A percentile compares a stretch with the other conserved stretches of the same genome.
phyloP scores from a whole-genome alignment of 2,113 vertebrate genomes.

The Kryptolebias marmoratus region DNA sequence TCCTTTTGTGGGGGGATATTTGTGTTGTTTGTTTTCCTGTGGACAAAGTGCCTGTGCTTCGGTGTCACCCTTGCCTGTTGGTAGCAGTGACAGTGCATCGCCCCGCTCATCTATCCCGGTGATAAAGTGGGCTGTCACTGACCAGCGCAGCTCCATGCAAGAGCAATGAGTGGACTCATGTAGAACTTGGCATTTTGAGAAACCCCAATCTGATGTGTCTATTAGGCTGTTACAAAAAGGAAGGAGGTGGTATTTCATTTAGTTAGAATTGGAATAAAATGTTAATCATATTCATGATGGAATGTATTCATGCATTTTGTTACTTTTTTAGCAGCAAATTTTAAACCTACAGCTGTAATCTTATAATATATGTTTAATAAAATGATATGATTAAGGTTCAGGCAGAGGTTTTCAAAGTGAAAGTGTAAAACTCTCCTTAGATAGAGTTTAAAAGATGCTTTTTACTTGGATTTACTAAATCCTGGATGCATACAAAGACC shows the following conservation, averaged over 20 bases:
- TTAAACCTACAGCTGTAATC: too few relatives aligned
- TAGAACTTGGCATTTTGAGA: constrained; percentile 57
- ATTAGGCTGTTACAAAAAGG: constrained; percentile 39
- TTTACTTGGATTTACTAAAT: too few relatives aligned
- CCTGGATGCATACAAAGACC: too few relatives aligned
- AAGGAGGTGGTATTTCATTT: constrained; percentile 13
- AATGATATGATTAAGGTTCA: too few relatives aligned
- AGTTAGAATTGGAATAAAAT: constrained; percentile 15
- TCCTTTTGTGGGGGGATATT: constrained; percentile 21
- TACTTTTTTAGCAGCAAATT: neutral
- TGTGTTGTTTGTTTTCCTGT: constrained; percentile 7
- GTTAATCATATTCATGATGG: neutral
- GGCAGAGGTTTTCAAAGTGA: too few relatives aligned
- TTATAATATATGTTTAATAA: too few relatives aligned
- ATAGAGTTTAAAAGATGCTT: too few relatives aligned
- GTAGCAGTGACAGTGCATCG: constrained; percentile 42
- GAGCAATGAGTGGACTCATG: constrained; percentile 52
- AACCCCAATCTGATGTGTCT: constrained; percentile 54
- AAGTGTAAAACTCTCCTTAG: too few relatives aligned
- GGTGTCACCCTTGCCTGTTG: constrained; percentile 36
- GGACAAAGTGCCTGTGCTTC: constrained; percentile 33
- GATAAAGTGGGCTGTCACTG: constrained; percentile 65
- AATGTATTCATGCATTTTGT: neutral
- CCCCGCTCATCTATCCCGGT: constrained; percentile 61
- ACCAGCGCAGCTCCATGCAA: constrained; percentile 41